Evolutionary conservation across 2,797 vertebrate genomes (phyloP), one percentile per base, ranked within the genome.

Genomic region (Mionectes olivaceus): DNA sequence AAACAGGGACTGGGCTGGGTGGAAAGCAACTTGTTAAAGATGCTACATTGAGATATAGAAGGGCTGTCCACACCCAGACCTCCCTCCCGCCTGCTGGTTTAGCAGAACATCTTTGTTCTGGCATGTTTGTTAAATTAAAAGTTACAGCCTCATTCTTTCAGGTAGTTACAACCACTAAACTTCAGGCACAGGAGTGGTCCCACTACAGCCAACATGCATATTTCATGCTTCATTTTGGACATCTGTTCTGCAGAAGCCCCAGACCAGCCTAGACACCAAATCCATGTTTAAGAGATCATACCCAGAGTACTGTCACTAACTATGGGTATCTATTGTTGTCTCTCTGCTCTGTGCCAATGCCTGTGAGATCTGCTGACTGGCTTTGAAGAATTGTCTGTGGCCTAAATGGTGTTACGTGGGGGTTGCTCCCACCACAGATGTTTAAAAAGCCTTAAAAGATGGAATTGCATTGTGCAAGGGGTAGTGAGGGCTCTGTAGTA

Each of bases 391-490:
- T 27, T 56, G 21, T 11, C 19, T 33, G 15, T 57, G 33, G 11
- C 37, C 70, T 89, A 70, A 71, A 71, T 19, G 4, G 19, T 12
- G 8, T 56, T 49, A n/a, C 17, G 5, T 57, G 24, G 5, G 27
- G 24, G 22, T 2, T 46, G 5, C 3, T 28, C 7, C 28, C 3
- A 33, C 68, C 25, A 25, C 8, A 22, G 30, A 30, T 3, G 0
- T 15, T 57, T 28, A 35, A n/a, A 74, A 77, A 75, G 16, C 8
- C 23, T 27, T 53, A 75, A 68, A 75, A 78, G 13, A 28, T 15
- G 9, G 39, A 61, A 76, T 15, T 49, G 1, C 23, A 4, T 17
- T 0, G 0, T 37, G 23, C 19, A 60, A 63, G 32, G 13, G 41
- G 9, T 12, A 9, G 11, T 0, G 0, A 61, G 21, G 19, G 22